Evolutionary conservation across 2,888 invertebrate species (phyloP).

Genomic region (Brachyptera risi): DNA sequence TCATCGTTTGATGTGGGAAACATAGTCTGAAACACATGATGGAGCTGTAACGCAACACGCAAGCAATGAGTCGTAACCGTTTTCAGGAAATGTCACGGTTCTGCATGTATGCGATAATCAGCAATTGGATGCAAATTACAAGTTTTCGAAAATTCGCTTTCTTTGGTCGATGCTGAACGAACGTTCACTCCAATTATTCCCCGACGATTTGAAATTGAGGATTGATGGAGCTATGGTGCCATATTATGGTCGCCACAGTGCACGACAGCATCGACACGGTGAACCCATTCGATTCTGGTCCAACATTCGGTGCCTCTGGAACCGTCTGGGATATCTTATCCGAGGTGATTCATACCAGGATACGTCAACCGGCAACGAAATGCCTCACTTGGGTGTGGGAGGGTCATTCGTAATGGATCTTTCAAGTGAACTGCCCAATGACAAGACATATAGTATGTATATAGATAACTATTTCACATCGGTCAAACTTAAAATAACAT

Average conservation of each 20-base stretch:
- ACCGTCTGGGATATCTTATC: background rate
- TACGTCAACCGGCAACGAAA: background rate
- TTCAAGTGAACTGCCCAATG: background rate
- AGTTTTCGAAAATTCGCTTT: background rate
- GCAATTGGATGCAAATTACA: background rate
- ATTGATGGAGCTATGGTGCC: conserved; percentile 42
- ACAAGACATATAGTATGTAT: background rate
- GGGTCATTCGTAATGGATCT: background rate
- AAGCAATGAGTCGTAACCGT: background rate
- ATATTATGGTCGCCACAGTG: conserved; percentile 39
- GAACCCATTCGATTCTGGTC: conserved; percentile 36
- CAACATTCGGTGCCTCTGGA: conserved; percentile 31
- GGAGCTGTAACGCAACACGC: background rate
- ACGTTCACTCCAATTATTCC: background rate
- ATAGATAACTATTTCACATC: background rate
- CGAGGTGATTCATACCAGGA: background rate
- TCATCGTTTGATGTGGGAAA: background rate
- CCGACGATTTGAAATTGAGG: conserved; percentile 36
- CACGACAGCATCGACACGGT: conserved; percentile 34
- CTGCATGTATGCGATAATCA: background rate
- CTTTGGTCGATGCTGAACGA: background rate
- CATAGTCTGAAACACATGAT: background rate
- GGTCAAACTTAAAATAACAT: no score
- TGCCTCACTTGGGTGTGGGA: background rate
- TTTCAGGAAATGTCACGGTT: conserved; percentile 2